These are phyloP conservation scores for Gadus macrocephalus DNA, from an alignment of 2,113 vertebrate genomes.

Conservation along the genomic window DNA sequence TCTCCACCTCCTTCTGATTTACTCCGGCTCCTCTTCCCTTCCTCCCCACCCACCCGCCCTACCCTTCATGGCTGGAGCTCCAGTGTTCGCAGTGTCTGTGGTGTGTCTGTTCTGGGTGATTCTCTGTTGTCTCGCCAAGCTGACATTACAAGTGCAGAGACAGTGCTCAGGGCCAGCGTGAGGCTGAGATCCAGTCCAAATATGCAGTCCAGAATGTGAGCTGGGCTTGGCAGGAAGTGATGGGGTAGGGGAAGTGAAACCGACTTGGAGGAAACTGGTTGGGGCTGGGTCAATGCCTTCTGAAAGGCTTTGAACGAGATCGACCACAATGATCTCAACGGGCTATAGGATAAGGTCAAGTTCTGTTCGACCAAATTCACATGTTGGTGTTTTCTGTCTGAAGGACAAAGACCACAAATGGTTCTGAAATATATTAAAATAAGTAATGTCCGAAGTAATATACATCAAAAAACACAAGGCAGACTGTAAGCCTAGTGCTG, in stretches of 20 bases:
- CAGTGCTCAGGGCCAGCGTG: conserved; percentile 31
- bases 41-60: conserved; percentile 5
- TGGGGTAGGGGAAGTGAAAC: conserved; percentile 8
- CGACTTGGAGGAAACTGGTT: no score
- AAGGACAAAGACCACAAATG: no score
- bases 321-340: no score
- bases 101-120: conserved; percentile 29
- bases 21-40: conserved; percentile 7
- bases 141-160: conserved; percentile 35
- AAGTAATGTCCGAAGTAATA: no score
- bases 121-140: conserved; percentile 55
- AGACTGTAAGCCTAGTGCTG: no score
- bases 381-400: no score
- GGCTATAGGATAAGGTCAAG: no score
- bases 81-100: conserved; percentile 27
- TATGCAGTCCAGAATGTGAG: conserved; percentile 26
- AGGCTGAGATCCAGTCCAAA: conserved; percentile 31
- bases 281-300: no score
- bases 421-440: no score
- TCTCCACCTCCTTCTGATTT: background rate
- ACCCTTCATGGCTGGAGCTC: conserved; percentile 1
- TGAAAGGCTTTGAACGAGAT: no score
- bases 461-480: no score
- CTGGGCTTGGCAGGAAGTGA: conserved; percentile 30
- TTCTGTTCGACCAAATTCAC: no score